Evolutionary conservation across 2,888 invertebrate species (phyloP).

Genomic region (Scaeva pyrastri): DNA sequence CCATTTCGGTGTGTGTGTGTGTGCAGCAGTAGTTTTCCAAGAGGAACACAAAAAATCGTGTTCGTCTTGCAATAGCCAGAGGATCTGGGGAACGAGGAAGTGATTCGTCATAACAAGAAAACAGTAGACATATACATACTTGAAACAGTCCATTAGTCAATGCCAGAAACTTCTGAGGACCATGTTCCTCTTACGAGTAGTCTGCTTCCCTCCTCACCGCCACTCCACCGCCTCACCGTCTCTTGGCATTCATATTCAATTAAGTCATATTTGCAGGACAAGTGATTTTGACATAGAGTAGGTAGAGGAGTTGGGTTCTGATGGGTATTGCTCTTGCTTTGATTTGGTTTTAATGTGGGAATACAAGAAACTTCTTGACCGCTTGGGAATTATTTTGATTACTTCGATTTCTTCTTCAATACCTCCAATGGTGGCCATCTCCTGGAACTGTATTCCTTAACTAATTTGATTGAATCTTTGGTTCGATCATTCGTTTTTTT

Average conservation of each 20-base stretch:
- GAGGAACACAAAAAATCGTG: constrained; percentile 12
- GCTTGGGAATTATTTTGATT: background rate
- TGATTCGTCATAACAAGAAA: constrained; percentile 62
- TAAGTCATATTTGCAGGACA: constrained; percentile 77
- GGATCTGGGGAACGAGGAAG: too few relatives aligned
- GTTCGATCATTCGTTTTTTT: constrained; percentile 16
- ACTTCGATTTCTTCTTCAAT: background rate
- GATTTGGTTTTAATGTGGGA: constrained; percentile 43
- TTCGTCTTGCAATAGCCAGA: too few relatives aligned
- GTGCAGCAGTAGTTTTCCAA: background rate
- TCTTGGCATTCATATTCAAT: constrained; percentile 76
- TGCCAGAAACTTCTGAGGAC: constrained; percentile 61
- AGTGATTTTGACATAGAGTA: constrained; percentile 74
- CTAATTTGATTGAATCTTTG: constrained; percentile 71
- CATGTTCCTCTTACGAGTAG: constrained; percentile 34
- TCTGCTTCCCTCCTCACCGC: background rate
- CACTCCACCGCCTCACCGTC: background rate
- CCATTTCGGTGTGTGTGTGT: background rate
- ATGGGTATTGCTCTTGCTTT: background rate
- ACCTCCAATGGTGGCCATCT: background rate
- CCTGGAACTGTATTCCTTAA: background rate
- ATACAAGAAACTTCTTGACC: constrained; percentile 35
- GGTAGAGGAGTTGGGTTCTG: too few relatives aligned
- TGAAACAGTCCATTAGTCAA: constrained; percentile 69
- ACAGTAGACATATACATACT: constrained; percentile 23